Base-by-base conservation (phyloP, 1,140 invertebrate species). In the Rhopalosiphum maidis region DNA sequence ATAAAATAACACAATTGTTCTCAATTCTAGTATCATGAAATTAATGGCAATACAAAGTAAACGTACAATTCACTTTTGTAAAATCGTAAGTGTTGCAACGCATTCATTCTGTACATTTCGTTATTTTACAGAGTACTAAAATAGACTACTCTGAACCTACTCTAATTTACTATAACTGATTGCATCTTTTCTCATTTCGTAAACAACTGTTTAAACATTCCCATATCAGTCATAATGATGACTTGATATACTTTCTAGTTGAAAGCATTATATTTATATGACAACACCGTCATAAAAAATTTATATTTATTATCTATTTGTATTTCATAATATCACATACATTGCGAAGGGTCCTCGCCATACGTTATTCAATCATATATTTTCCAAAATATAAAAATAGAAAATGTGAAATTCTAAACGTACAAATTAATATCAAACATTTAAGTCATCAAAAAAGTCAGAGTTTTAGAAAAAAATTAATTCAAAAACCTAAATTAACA, bases 181-280 rank as follows among this genome's bases (percentile, higher is more conserved):
- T 51, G 41, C 46, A 86, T 86, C 37, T 86, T 86, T 43, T 86
- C 15, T 41, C 25, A 43, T 30, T 37, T 2, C 11, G 23, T 21
- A 88, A 88, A 54, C 86, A 51, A 35, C 86, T 88, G 86, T 88
- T 88, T 21, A 35, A 51, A 88, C 46, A 88, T 88, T 88, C 86
- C 18, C 46, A 51, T 35, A 88, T 51, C 21, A 51, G 46, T 51
- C 86, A 51, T 88, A 51, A 54, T n/a, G 0, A 88, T 2, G 2
- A 48, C 23, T 87, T 46, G 23, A 30, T 86, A 86, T 2, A 41
- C 6, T 85, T 85, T 37, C 37, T 37, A 23, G 21, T 37, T 86
- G 23, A 43, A 41, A 43, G 41, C 11, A n/a, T 68, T 68, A n/a
- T 68, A 37, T 43, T 46, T 46, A 37, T 85, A 85, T 11, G 11